Base-by-base conservation (phyloP, 2,888 invertebrate species). In the Belgica antarctica region DNA sequence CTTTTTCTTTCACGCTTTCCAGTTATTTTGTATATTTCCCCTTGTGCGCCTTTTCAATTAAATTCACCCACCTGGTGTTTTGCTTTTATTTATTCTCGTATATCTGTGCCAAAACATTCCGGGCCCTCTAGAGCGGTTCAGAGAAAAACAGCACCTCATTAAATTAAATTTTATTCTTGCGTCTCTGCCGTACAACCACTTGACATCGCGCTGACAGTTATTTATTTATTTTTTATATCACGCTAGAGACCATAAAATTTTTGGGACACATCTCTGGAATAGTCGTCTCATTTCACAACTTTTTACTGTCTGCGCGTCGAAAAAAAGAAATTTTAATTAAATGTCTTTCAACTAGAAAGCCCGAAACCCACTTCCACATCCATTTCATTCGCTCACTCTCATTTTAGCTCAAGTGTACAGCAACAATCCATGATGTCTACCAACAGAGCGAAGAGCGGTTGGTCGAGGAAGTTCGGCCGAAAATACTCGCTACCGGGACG, bases 391-490 rank as follows among this genome's bases (percentile, higher is more conserved):
- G 8, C 28, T 15, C 15, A 15, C 17, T 34, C 15, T 34, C 3
- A 25, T 68, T 68, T 25, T 68, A 80, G 80, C 71, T 80, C 0
- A 79, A 78, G 71, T 80, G 80, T 66, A 76, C 77, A 12, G 80
- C 80, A 5, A 76, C 77, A 31, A 79, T 80, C 62, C 77, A 79
- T 71, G 75, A 77, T 17, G 78, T 80, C 47, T 80, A 80, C 72
- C 77, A 77, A 7, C 79, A 79, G 70, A 78, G 78, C 71, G 75
- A 76, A 10, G 80, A 80, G 59, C 79, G 78, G 72, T 70, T 76
- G 1, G 76, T 80, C 24, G 80, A 80, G 71, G 80, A 80, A 71
- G 80, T 80, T 75, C 76, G 77, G 47, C 80, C 80, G 2, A 75
- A 79, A n/a, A 78, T 79, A 68, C 73, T 80, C 71, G 80, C 80